Conservation (phyloP, 2,113 vertebrate species). For the Nothoprocta pentlandii region DNA sequence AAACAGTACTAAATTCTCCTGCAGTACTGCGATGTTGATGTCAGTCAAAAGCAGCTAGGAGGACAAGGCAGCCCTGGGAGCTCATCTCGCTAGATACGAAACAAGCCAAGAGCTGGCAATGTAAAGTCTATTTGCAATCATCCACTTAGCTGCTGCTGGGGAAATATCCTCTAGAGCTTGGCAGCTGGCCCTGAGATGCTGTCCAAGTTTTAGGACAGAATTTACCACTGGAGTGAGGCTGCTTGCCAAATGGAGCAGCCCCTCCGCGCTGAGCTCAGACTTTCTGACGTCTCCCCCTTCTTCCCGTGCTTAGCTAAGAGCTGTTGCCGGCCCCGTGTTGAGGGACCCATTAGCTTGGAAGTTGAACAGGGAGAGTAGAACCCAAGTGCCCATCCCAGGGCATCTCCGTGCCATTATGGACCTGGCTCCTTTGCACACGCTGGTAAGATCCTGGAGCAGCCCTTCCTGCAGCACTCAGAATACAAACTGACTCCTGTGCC, state of each 20-base stretch:
- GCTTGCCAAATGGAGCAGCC: constrained; percentile 46
- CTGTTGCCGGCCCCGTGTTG: neutral
- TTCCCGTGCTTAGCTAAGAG: neutral
- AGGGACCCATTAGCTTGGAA: neutral
- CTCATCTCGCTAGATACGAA: neutral
- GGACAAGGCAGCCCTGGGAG: constrained; percentile 52
- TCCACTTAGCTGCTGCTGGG: constrained; percentile 45
- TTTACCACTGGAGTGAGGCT: constrained; percentile 8
- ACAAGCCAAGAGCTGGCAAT: neutral
- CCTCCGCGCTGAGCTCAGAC: constrained; percentile 47
- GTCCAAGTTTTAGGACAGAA: constrained; percentile 16
- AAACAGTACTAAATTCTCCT: neutral
- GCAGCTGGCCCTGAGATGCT: neutral
- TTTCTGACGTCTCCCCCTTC: constrained; percentile 33
- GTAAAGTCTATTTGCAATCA: neutral
- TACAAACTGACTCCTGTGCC: rapidly evolving
- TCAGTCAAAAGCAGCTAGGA: constrained; percentile 16
- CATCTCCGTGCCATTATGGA: rapidly evolving
- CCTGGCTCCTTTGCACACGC: too few relatives aligned
- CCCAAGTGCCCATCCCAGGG: neutral
- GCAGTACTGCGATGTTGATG: neutral
- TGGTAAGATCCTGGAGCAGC: rapidly evolving
- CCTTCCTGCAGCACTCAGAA: too few relatives aligned
- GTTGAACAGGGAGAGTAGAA: neutral
- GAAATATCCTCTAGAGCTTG: constrained; percentile 18